Evolutionary conservation across 1,140 invertebrate genomes (phyloP), one percentile per base, ranked within the genome.

Genomic region (Zaprionus ornatus): DNA sequence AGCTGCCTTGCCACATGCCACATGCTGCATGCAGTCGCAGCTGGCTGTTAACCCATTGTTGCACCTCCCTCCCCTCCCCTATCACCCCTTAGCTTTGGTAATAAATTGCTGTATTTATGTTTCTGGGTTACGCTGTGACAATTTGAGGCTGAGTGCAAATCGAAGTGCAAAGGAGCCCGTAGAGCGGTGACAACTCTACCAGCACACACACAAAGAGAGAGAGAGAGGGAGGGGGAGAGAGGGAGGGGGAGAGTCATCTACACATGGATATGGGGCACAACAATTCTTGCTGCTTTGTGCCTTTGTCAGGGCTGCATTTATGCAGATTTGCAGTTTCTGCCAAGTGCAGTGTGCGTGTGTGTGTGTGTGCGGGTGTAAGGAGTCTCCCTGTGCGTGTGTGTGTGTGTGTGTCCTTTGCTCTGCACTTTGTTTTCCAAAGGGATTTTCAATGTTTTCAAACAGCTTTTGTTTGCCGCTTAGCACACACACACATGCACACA

Each of bases 391-490:
- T 48, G 45, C 23, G 29, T 63, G 12, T 37, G 42, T 66, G 19
- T 67, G 29, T 42, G 17, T 54, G 35, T 19, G 35, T 52, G 64
- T 61, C 66, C 67, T 45, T 57, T 65, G 50, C 64, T 73, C 63
- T 82, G 71, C 65, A 76, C 79, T 82, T 88, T 87, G 80, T 88
- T 88, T 78, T 62, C 77, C 84, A 88, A 88, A 88, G 80, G 84
- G 84, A 88, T 88, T 88, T 88, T 83, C 84, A 78, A 80, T 87
- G 85, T 88, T 88, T 88, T 88, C 71, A 66, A 80, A 70, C 77
- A 80, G 83, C 83, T 82, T 87, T 87, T 86, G 83, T 86, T 85
- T 87, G 76, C 83, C 83, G 77, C 82, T 85, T 77, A 85, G 62
- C 77, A 52, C 61, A 70, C 64, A 66, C 64, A 67, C 52, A 50